Evolutionary conservation across 1,140 invertebrate genomes (phyloP).

Genomic region (Cydia splendana): DNA sequence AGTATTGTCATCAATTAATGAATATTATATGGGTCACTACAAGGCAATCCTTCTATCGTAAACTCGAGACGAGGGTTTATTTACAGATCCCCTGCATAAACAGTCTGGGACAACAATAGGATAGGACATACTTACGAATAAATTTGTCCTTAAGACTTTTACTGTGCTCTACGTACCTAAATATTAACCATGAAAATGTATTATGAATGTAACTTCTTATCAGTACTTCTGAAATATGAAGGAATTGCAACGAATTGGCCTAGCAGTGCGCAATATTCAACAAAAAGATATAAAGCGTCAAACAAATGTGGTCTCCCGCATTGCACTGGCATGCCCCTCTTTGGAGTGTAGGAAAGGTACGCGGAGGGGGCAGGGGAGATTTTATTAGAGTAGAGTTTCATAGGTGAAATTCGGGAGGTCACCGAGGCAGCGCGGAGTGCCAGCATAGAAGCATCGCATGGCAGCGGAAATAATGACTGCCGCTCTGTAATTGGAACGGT

Average conservation of each 20-base stretch:
- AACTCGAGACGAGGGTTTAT: too few relatives aligned
- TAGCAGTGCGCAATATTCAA: slow-evolving; percentile 42
- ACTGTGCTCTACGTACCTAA: too few relatives aligned
- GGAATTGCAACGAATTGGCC: slow-evolving; percentile 37
- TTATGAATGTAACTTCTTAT: not conserved
- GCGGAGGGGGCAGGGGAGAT: slow-evolving; percentile 31
- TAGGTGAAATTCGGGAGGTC: slow-evolving; percentile 59
- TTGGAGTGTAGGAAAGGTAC: not conserved
- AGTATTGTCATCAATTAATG: too few relatives aligned
- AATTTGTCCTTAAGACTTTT: too few relatives aligned
- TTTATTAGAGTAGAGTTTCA: slow-evolving; percentile 39
- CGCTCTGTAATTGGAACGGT: slow-evolving; percentile 69
- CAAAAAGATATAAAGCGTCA: slow-evolving; percentile 38
- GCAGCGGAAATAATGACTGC: slow-evolving; percentile 72
- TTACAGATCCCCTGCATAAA: too few relatives aligned
- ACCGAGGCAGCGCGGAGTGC: slow-evolving; percentile 54
- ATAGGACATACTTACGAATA: too few relatives aligned
- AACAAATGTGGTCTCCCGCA: slow-evolving; percentile 3
- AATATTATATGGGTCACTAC: too few relatives aligned
- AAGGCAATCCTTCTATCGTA: too few relatives aligned
- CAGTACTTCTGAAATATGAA: slow-evolving; percentile 35
- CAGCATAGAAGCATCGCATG: slow-evolving; percentile 50
- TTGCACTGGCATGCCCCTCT: slow-evolving; percentile 13
- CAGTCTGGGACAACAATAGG: too few relatives aligned
- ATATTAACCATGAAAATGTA: not conserved